Conservation (phyloP, 2,888 invertebrate genomes). For the Cerastis rubricosa region DNA sequence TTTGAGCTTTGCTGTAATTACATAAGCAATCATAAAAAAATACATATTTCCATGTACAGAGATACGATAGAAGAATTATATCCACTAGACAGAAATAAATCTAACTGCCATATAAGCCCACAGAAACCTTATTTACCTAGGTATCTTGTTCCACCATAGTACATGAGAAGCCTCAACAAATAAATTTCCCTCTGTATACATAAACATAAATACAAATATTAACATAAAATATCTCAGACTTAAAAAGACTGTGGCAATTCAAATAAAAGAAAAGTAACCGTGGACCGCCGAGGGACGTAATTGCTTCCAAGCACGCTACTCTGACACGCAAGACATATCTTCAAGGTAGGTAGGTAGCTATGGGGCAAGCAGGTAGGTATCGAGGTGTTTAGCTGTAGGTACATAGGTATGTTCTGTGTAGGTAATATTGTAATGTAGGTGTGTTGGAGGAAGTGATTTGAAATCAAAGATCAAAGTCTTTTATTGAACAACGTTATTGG, state of each 20-base stretch:
- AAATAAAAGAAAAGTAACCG: constrained; percentile 65
- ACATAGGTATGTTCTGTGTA: constrained; percentile 2
- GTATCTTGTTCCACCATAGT: constrained; percentile 14
- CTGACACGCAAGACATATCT: constrained; percentile 60
- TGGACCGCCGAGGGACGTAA: constrained; percentile 48
- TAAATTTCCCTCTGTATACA: constrained; percentile 4
- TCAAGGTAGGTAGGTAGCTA: constrained; percentile 47
- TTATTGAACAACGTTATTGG: not conserved
- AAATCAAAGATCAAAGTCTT: not conserved
- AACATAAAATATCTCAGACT: constrained; percentile 65
- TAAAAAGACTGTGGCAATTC: constrained; percentile 56
- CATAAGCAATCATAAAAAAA: too few relatives aligned
- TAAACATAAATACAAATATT: constrained; percentile 69
- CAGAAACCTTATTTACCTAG: not conserved
- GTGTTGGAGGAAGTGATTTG: constrained; percentile 1
- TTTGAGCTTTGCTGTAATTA: not conserved
- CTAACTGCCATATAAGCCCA: not conserved
- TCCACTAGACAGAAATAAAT: not conserved
- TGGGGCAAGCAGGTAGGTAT: constrained; percentile 42
- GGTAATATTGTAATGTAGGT: not conserved
- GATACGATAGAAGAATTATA: too few relatives aligned
- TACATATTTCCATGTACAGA: too few relatives aligned
- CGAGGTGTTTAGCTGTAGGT: constrained; percentile 26
- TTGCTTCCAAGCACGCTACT: constrained; percentile 59
- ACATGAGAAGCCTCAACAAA: constrained; percentile 39